These are phyloP conservation scores for Drosophila pegasa DNA, from an alignment of 2,888 invertebrate genomes.

Conservation along the genomic window DNA sequence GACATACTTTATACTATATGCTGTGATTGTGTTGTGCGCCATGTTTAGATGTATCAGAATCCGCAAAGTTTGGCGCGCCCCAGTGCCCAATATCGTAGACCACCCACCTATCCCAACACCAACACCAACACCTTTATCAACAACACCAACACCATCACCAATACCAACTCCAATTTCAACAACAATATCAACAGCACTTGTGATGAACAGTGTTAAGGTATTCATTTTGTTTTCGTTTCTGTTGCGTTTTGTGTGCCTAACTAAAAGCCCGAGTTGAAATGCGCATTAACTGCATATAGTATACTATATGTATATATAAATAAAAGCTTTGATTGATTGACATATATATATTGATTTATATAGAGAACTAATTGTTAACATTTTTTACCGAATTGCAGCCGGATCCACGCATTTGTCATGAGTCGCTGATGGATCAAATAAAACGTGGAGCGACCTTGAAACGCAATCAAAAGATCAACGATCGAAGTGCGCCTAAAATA, in stretches of 20 bases:
- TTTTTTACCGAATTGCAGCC: slow-evolving; percentile 86
- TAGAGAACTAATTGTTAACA: not conserved
- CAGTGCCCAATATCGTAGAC: slow-evolving; percentile 83
- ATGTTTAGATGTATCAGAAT: slow-evolving; percentile 80
- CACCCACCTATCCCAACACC: slow-evolving; percentile 71
- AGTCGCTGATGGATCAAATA: slow-evolving; percentile 97
- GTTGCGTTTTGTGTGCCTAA: slow-evolving; percentile 33
- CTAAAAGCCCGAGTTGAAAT: slow-evolving; percentile 38
- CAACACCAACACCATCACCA: slow-evolving; percentile 40
- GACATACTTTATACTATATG: slow-evolving; percentile 11
- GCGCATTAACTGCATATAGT: slow-evolving; percentile 48
- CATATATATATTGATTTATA: not conserved
- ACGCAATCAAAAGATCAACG: slow-evolving; percentile 88
- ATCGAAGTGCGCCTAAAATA: slow-evolving; percentile 95
- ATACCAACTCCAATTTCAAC: slow-evolving; percentile 11
- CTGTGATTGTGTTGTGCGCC: slow-evolving; percentile 25
- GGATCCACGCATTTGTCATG: slow-evolving; percentile 92
- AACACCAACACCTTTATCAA: slow-evolving; percentile 18
- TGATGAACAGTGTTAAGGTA: slow-evolving; percentile 82
- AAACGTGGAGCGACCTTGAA: slow-evolving; percentile 93
- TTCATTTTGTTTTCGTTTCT: slow-evolving; percentile 47
- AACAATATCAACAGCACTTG: slow-evolving; percentile 48
- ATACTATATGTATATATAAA: slow-evolving; percentile 10
- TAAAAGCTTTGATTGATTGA: not conserved
- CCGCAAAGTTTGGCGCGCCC: slow-evolving; percentile 83